Percentiles rank a stretch among this genome's conserved stretches.
Conservation (phyloP, 2,888 invertebrate species). For the Hyposoter didymator region DNA sequence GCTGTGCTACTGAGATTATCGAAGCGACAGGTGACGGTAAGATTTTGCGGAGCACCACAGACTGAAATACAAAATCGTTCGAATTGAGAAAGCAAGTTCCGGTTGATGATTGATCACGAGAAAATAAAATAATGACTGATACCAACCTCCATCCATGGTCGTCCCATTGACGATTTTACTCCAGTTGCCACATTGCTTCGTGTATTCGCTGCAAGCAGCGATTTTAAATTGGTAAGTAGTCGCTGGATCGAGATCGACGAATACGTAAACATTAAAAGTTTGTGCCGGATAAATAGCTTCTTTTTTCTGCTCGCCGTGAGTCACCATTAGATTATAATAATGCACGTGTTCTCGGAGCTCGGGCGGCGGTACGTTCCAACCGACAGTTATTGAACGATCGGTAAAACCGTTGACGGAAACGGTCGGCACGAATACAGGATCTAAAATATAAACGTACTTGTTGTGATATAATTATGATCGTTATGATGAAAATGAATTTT, state of each 20-base stretch:
- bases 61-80: constrained; percentile 80
- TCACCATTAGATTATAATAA: constrained; percentile 89
- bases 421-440: constrained; percentile 92
- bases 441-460: constrained; percentile 79
- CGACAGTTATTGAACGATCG: constrained; percentile 91
- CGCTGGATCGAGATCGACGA: constrained; percentile 90
- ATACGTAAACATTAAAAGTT: constrained; percentile 90
- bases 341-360: constrained; percentile 90
- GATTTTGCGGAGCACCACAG: constrained; percentile 90
- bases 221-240: constrained; percentile 93
- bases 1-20: constrained; percentile 87
- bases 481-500: neutral
- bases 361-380: constrained; percentile 90
- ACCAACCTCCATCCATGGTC: constrained; percentile 90
- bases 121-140: neutral
- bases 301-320: constrained; percentile 83
- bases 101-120: neutral
- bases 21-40: constrained; percentile 88
- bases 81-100: neutral
- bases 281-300: constrained; percentile 89
- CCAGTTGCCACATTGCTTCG: constrained; percentile 91
- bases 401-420: constrained; percentile 90
- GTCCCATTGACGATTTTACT: constrained; percentile 92
- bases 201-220: constrained; percentile 92
- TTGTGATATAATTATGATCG: neutral